These are phyloP conservation scores for Sarcophaga peregrina DNA, from an alignment of 1,140 invertebrate species.

Conservation along the genomic window DNA sequence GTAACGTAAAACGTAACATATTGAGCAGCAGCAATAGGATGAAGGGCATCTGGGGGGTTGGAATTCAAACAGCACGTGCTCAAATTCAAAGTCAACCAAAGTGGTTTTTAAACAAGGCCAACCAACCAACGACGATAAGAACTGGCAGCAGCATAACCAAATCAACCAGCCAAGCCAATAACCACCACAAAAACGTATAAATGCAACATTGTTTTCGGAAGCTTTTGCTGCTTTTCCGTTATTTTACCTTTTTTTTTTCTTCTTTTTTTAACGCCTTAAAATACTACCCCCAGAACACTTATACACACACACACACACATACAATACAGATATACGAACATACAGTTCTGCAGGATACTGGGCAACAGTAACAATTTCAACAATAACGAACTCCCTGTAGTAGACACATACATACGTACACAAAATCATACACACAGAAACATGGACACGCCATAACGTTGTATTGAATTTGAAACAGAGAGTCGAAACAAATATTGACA, in stretches of 20 bases:
- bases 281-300: too few relatives aligned
- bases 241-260: too few relatives aligned
- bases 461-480: constrained; percentile 42
- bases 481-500: constrained; percentile 58
- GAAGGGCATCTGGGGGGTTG: background rate
- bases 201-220: background rate
- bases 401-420: background rate
- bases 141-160: too few relatives aligned
- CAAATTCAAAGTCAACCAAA: background rate
- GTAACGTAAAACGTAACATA: background rate
- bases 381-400: background rate
- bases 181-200: background rate
- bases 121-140: background rate
- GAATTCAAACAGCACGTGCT: constrained; percentile 6
- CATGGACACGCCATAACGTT: background rate
- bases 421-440: background rate
- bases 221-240: background rate
- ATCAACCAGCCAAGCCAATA: too few relatives aligned
- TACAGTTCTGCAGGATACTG: background rate
- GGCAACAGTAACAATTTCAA: background rate
- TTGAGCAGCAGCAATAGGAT: background rate
- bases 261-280: too few relatives aligned
- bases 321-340: background rate
- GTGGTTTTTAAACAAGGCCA: background rate
- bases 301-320: background rate